These are phyloP conservation scores for Dendroctonus ponderosae DNA, from an alignment of 1,140 invertebrate species.

Conservation along the genomic window DNA sequence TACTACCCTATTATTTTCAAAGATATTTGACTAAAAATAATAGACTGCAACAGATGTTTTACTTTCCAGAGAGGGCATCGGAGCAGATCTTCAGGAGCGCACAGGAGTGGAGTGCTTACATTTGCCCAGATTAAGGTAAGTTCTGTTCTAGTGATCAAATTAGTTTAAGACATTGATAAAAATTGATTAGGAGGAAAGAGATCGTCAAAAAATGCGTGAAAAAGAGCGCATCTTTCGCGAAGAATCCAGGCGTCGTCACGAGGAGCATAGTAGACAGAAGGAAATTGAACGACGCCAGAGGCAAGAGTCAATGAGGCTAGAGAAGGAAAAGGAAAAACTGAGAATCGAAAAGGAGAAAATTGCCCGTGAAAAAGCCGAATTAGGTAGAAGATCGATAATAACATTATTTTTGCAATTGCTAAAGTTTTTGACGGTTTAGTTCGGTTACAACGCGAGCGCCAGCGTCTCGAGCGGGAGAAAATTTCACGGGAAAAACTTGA, in stretches of 20 bases:
- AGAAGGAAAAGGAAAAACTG: constrained; percentile 74
- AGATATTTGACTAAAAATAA: too few relatives aligned
- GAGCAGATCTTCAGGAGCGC: constrained; percentile 7
- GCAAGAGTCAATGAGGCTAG: constrained; percentile 75
- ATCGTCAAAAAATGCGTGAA: constrained; percentile 74
- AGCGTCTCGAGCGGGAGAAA: constrained; percentile 78
- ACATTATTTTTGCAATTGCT: background rate
- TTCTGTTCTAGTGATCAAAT: constrained; percentile 13
- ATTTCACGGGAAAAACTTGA: constrained; percentile 80
- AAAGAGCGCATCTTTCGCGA: constrained; percentile 73
- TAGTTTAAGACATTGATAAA: background rate
- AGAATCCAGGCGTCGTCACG: constrained; percentile 73
- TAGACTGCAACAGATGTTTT: too few relatives aligned
- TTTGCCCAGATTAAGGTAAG: constrained; percentile 47
- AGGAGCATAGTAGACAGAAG: constrained; percentile 66
- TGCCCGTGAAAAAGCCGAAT: constrained; percentile 77
- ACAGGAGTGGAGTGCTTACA: constrained; percentile 37
- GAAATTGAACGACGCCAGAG: constrained; percentile 77
- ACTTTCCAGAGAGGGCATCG: constrained; percentile 1
- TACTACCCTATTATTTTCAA: too few relatives aligned
- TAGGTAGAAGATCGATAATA: constrained; percentile 44
- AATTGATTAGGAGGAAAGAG: constrained; percentile 66
- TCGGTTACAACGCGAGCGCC: constrained; percentile 75
- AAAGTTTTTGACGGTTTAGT: constrained; percentile 44
- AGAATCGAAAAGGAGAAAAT: constrained; percentile 72